Conservation (phyloP, 2,888 invertebrate species). For the Phyllotreta cruciferae region DNA sequence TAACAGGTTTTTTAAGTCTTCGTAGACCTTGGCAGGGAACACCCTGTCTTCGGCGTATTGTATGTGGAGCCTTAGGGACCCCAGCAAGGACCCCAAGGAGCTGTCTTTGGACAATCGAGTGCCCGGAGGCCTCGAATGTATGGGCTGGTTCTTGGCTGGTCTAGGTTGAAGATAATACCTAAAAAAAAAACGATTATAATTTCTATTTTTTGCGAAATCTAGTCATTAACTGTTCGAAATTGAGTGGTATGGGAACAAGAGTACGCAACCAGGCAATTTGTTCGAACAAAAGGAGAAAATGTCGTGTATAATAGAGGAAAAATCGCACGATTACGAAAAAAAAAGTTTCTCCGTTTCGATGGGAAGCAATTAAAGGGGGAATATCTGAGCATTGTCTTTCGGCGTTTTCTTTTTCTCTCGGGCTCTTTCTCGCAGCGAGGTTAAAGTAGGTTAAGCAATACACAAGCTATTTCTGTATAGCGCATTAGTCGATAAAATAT, state of each 20-base stretch:
- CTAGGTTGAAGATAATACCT: constrained; percentile 82
- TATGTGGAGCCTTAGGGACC: constrained; percentile 83
- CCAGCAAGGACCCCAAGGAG: constrained; percentile 80
- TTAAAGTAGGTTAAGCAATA: constrained; percentile 18
- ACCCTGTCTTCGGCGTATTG: constrained; percentile 91
- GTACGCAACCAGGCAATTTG: not conserved
- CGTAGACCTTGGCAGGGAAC: constrained; percentile 82
- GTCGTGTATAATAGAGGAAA: not conserved
- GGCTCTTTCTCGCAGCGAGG: constrained; percentile 12
- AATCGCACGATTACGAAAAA: constrained; percentile 8
- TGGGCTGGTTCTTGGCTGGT: constrained; percentile 68
- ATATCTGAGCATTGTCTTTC: constrained; percentile 14
- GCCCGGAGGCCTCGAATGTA: constrained; percentile 78
- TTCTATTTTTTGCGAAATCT: no score
- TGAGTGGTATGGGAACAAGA: not conserved
- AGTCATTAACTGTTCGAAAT: no score
- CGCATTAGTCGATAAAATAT: not conserved
- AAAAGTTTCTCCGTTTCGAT: constrained; percentile 11
- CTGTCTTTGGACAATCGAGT: constrained; percentile 72
- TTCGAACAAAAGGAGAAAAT: not conserved
- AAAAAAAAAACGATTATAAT: constrained; percentile 33
- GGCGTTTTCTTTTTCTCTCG: not conserved
- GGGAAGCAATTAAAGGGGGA: constrained; percentile 2
- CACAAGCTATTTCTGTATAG: constrained; percentile 6
- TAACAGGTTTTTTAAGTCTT: constrained; percentile 77